Base-by-base conservation (phyloP, 1,140 invertebrate species). In the Bombus turneri region DNA sequence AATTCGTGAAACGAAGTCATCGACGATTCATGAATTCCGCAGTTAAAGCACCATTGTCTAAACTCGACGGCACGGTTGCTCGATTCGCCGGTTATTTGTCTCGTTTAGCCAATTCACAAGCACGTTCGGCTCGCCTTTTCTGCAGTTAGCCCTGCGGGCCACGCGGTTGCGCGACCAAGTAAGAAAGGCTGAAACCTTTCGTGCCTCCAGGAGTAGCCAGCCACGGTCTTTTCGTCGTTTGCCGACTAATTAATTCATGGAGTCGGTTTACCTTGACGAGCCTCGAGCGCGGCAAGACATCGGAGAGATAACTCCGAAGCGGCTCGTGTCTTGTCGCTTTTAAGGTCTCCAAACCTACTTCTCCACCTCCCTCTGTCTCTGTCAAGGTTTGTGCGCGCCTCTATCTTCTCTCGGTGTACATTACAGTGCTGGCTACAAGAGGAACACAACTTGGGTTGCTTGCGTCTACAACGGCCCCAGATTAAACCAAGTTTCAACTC, bases 211-310 rank as follows among this genome's bases (percentile, higher is more conserved):
- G 72, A 86, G 69, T 90, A 86, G 86, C 74, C 88, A 68, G 6
- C 6, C n/a, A 2, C 73, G 72, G 34, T 64, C 69, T n/a, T 76
- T 83, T 75, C 78, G 74, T 82, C 85, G 90, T 91, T 91, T 91
- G 88, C 81, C 82, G 87, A 83, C 80, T 91, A 92, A 92, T 92
- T 92, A 91, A 92, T 92, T 92, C 92, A 88, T 85, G 86, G 72
- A 90, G 79, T 91, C 71, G 83, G 86, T 91, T 92, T 88, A 90
- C 90, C 87, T 68, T 83, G 85, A 83, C 74, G 69, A 81, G 73
- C 79, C 87, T 68, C 73, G 74, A 87, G 83, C 78, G 66, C 41
- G 59, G 81, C 81, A 85, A 89, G 87, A 91, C 78, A 83, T 81
- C 69, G 59, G 37, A 74, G 77, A 83, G 83, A 87, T 90, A 90